Conservation (phyloP, 2,797 vertebrate species). For the Myotis daubentonii region DNA sequence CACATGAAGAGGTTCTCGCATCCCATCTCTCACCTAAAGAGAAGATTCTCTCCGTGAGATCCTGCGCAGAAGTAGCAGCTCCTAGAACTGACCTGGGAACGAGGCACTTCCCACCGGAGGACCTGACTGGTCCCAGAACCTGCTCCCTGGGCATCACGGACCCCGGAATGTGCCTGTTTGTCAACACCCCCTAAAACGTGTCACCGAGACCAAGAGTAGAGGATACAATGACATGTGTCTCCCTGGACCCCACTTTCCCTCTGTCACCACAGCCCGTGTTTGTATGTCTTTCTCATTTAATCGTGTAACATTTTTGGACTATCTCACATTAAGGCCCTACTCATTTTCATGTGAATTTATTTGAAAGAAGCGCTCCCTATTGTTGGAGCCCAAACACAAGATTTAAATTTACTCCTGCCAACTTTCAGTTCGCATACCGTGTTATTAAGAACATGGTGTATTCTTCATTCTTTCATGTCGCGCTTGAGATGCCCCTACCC, state of each 20-base stretch:
- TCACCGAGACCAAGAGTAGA: not conserved
- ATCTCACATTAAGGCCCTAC: not conserved
- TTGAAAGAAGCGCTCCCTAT: not conserved
- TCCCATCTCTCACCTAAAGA: not conserved
- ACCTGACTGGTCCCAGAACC: not conserved
- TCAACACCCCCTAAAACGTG: not conserved
- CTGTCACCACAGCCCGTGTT: fast-evolving
- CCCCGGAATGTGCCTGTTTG: not conserved
- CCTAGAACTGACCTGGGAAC: not conserved
- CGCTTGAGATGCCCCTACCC: not conserved
- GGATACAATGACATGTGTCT: not conserved
- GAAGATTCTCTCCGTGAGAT: not conserved
- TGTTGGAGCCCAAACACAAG: not conserved
- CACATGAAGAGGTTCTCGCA: not conserved
- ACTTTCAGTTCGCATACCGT: not conserved
- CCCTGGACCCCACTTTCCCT: not conserved
- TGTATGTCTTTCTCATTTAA: not conserved
- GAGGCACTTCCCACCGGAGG: not conserved
- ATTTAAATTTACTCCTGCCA: not conserved
- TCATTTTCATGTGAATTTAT: not conserved
- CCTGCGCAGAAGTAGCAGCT: not conserved
- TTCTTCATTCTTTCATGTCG: not conserved
- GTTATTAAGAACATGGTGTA: not conserved
- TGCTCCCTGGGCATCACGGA: not conserved
- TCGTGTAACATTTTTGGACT: not conserved